phyloP scores from a whole-genome alignment of 2,888 invertebrate species.

The Mythimna pallens region DNA sequence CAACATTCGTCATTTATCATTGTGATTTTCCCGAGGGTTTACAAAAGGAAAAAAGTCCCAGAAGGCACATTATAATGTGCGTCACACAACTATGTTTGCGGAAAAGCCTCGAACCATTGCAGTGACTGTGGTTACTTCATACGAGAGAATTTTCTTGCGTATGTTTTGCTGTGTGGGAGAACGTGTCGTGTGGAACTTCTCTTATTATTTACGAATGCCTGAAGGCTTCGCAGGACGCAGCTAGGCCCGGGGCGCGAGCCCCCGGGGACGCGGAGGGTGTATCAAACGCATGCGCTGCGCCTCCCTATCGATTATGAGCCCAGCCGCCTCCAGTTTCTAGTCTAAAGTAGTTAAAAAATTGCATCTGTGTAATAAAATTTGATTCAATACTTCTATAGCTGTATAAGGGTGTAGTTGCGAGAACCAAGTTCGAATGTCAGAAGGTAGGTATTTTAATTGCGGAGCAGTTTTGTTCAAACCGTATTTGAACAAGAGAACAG shows the following conservation, averaged over 20 bases:
- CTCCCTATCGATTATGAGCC: conserved; percentile 62
- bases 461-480: not conserved
- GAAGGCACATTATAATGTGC: conserved; percentile 10
- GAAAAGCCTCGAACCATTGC: not conserved
- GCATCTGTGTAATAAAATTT: conserved; percentile 39
- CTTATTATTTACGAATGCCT: conserved; percentile 38
- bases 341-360: conserved; percentile 59
- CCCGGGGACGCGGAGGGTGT: conserved; percentile 23
- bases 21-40: conserved; percentile 2
- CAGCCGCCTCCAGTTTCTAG: conserved; percentile 54
- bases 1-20: conserved; percentile 61
- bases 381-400: not conserved
- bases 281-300: conserved; percentile 64
- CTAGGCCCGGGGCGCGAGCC: conserved; percentile 54
- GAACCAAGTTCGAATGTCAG: not conserved
- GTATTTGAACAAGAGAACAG: not conserved
- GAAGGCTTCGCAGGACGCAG: conserved; percentile 70
- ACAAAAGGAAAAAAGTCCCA: conserved; percentile 9
- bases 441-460: not conserved
- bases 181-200: conserved; percentile 30
- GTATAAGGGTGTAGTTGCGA: not conserved
- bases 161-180: conserved; percentile 3
- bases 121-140: not conserved
- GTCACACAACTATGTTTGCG: conserved; percentile 1
- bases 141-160: not conserved